Conservation (phyloP, 2,113 vertebrate species). For the Equus przewalskii region DNA sequence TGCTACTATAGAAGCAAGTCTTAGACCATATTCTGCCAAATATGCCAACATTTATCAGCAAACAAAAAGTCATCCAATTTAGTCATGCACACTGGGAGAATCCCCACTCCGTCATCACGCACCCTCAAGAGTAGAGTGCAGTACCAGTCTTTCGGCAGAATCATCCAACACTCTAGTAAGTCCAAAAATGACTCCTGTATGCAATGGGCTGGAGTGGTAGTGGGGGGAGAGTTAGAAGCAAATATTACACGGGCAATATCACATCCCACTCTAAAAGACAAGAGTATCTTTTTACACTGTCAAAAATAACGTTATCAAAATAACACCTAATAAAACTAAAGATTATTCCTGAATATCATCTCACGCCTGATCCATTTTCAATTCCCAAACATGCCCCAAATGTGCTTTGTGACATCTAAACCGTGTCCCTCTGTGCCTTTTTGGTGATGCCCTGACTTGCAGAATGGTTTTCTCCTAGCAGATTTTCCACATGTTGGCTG, state of each 20-base stretch:
- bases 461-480: not conserved
- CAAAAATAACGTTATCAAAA: not conserved
- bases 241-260: not conserved
- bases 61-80: constrained; percentile 19
- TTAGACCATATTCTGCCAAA: constrained; percentile 52
- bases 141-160: not conserved
- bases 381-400: not conserved
- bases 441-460: not conserved
- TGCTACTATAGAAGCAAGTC: not conserved
- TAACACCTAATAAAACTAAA: not conserved
- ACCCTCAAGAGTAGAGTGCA: not conserved
- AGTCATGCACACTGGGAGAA: not conserved
- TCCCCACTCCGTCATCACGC: not conserved
- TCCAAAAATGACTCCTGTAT: not conserved
- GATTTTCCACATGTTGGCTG: not conserved
- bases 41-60: constrained; percentile 12
- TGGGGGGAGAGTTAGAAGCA: not conserved
- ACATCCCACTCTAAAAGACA: not conserved
- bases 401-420: not conserved
- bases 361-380: not conserved
- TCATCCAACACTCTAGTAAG: not conserved
- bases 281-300: not conserved
- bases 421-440: not conserved
- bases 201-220: not conserved
- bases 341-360: not conserved